Evolutionary conservation across 35 echinoderm and acorn worm species (phyloP).

Genomic region (Holothuria glaberrima): DNA sequence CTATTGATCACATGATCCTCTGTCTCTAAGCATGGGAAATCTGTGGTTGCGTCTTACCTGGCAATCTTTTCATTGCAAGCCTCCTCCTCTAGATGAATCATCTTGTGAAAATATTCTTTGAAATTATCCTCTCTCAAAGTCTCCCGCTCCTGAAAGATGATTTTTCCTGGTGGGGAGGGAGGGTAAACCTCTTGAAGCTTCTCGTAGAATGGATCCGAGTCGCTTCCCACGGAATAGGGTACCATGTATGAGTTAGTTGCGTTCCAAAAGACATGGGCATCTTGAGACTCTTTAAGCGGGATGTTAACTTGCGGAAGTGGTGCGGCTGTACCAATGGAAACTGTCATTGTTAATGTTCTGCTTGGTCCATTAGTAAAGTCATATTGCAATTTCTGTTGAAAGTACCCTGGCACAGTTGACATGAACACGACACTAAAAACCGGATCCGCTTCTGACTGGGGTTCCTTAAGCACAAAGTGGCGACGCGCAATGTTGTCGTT

Average conservation of each 20-base stretch:
- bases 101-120: slow-evolving; percentile 42
- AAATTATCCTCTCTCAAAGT: background rate
- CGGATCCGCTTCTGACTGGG: background rate
- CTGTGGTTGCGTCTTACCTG: no score
- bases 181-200: background rate
- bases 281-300: background rate
- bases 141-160: background rate
- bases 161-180: background rate
- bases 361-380: background rate
- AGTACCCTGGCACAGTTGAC: slow-evolving; percentile 8
- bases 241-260: slow-evolving; percentile 1
- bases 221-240: background rate
- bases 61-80: slow-evolving; percentile 43
- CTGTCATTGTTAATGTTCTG: slow-evolving; percentile 8
- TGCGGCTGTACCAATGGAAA: background rate
- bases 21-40: no score
- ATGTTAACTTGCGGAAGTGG: background rate
- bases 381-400: slow-evolving; percentile 13
- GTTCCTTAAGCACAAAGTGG: background rate
- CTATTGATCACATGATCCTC: no score
- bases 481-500: background rate
- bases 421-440: background rate
- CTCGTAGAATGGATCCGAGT: background rate
- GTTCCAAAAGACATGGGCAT: background rate
- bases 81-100: slow-evolving; percentile 39